Evolutionary conservation across 1,140 invertebrate genomes (phyloP).

Genomic region (Amphibalanus amphitrite): DNA sequence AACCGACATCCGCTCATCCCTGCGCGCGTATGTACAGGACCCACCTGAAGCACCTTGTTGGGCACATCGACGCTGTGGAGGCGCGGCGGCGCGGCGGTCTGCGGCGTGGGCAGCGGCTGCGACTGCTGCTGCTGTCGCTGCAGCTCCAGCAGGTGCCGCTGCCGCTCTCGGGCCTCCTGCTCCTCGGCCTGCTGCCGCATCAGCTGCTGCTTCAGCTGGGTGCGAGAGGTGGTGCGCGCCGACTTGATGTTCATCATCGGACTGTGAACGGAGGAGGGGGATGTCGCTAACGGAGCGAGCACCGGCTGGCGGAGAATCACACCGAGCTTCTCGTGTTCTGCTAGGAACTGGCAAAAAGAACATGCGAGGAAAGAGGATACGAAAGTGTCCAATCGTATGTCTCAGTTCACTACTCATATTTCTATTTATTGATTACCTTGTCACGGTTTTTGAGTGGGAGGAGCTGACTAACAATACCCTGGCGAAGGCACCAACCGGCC

Average conservation of each 20-base stretch:
- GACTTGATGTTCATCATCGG: slow-evolving; percentile 57
- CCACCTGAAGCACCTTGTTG: neutral
- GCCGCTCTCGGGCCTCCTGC: slow-evolving; percentile 33
- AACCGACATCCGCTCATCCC: no score
- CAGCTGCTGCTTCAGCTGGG: slow-evolving; percentile 66
- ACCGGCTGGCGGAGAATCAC: neutral
- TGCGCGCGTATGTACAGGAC: no score
- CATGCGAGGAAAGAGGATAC: no score
- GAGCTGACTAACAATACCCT: no score
- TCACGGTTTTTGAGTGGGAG: no score
- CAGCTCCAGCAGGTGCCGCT: slow-evolving; percentile 13
- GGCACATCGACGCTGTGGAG: neutral
- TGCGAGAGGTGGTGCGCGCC: slow-evolving; percentile 45
- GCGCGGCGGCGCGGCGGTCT: neutral
- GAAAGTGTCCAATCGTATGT: no score
- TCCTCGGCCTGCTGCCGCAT: slow-evolving; percentile 64
- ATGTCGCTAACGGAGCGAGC: neutral
- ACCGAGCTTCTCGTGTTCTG: no score
- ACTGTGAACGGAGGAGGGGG: slow-evolving; percentile 29
- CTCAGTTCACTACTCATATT: no score
- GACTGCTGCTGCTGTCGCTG: slow-evolving; percentile 21
- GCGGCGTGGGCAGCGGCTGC: slow-evolving; percentile 11
- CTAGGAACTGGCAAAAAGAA: no score
- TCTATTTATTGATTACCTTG: no score
- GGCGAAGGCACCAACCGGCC: no score